Evolutionary conservation across 1,140 invertebrate genomes (phyloP), one percentile per base, ranked within the genome.

Genomic region (Atta colombica): DNA sequence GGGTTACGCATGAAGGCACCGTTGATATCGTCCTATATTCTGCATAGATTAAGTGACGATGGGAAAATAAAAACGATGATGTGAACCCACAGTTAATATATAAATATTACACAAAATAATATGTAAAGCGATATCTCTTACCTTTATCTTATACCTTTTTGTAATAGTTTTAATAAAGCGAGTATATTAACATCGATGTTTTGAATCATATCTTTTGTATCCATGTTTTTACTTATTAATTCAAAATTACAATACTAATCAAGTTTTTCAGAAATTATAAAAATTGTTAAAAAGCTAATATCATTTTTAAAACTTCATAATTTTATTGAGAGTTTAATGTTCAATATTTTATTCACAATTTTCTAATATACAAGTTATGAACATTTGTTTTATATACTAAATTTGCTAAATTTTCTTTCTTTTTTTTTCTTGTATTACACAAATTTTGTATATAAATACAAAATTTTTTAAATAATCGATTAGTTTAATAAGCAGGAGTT

Each of bases 11-110:
- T 12, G 80, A 28, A 61, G 35, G 25, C 14, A n/a, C 45, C 69
- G 80, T 63, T 75, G 80, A 82, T 74, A 61, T 75, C 18, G 39
- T 10, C 10, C 21, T 2, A 18, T 7, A 81, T 81, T 81, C 51
- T 72, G 14, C 55, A 55, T n/a, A 39, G 69, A 84, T 84, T 84
- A 84, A 84, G 69, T 16, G 66, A n/a, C 55, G 18, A 74, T 39
- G 53, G 12, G 6, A 25, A 82, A 82, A 82, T 60, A 82, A 82
- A 58, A 71, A 45, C 10, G 25, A 18, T 16, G 31, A 51, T 35
- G 14, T 5, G n/a, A 61, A 39, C 18, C 2, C 14, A 16, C 7
- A 51, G 39, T 61, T 82, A 51, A 49, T 82, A 39, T 39, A 18
- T 25, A 81, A 69, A 69, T 55, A 69, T 80, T 65, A n/a, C 1